phyloP scores from a whole-genome alignment of 2,888 invertebrate species.

The Orthosia gothica region DNA sequence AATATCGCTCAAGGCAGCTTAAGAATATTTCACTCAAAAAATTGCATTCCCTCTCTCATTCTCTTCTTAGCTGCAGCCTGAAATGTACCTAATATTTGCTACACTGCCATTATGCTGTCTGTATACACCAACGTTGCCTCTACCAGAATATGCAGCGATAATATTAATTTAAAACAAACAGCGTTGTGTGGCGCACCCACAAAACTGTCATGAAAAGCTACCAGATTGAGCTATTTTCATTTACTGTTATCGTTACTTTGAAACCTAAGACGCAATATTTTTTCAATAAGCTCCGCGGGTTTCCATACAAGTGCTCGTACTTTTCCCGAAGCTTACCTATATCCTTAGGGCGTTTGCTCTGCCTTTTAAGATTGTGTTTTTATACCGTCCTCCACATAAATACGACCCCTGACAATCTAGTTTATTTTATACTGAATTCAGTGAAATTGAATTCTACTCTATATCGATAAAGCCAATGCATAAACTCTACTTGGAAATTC shows the following conservation, averaged over 20 bases:
- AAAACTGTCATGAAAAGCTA: slow-evolving; percentile 29
- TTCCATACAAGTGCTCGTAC: slow-evolving; percentile 65
- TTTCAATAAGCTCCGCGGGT: slow-evolving; percentile 67
- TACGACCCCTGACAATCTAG: slow-evolving; percentile 78
- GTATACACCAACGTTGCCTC: background rate
- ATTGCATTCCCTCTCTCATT: no score
- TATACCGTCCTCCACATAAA: slow-evolving; percentile 77
- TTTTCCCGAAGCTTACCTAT: slow-evolving; percentile 71
- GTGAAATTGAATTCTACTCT: slow-evolving; percentile 77
- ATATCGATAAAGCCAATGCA: slow-evolving; percentile 74
- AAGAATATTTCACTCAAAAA: background rate
- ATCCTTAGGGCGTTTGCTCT: slow-evolving; percentile 75
- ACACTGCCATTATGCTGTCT: background rate
- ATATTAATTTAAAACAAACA: slow-evolving; percentile 19
- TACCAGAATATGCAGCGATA: background rate
- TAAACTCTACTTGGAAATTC: slow-evolving; percentile 72
- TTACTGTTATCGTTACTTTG: slow-evolving; percentile 59
- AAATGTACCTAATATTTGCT: background rate
- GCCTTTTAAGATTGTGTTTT: slow-evolving; percentile 78
- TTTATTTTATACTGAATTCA: slow-evolving; percentile 80
- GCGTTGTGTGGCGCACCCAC: background rate
- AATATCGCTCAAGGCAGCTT: no score
- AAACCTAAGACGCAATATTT: slow-evolving; percentile 65
- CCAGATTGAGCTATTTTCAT: slow-evolving; percentile 46
- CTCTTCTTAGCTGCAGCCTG: background rate